These are phyloP conservation scores for Caenorhabditis afra DNA, from an alignment of 2,888 invertebrate species.

Conservation along the genomic window DNA sequence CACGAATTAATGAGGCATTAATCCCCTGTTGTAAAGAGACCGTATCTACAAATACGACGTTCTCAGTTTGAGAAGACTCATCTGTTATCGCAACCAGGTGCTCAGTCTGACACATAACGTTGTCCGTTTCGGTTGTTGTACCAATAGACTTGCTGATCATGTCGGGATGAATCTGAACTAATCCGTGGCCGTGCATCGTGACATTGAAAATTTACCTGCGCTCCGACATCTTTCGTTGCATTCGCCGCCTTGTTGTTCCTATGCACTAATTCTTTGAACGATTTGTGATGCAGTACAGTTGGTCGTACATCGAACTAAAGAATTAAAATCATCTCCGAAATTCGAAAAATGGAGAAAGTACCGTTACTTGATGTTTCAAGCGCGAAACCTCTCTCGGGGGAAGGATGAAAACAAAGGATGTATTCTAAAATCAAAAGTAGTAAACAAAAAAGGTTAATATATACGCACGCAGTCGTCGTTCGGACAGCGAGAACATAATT, in stretches of 20 bases:
- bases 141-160: conserved; percentile 5
- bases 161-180: conserved; percentile 5
- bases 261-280: conserved; percentile 15
- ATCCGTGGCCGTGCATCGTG: too few relatives aligned
- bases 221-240: too few relatives aligned
- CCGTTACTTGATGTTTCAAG: conserved; percentile 18
- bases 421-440: conserved; percentile 13
- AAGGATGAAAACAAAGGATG: conserved; percentile 27
- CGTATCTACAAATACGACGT: not conserved
- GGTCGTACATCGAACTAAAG: conserved; percentile 17
- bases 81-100: conserved; percentile 14
- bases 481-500: conserved; percentile 5
- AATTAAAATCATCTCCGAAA: not conserved
- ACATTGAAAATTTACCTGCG: too few relatives aligned
- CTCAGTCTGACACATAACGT: conserved; percentile 18
- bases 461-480: conserved; percentile 32
- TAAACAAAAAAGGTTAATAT: not conserved
- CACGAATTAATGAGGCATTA: not conserved
- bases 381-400: conserved; percentile 4
- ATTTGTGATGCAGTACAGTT: conserved; percentile 15
- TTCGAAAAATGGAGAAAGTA: not conserved
- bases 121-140: not conserved
- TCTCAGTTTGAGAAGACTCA: conserved; percentile 6
- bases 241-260: too few relatives aligned
- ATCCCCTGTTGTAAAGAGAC: not conserved